phyloP scores from a whole-genome alignment of 2,797 vertebrate genomes.

The Uromys caudimaculatus region DNA sequence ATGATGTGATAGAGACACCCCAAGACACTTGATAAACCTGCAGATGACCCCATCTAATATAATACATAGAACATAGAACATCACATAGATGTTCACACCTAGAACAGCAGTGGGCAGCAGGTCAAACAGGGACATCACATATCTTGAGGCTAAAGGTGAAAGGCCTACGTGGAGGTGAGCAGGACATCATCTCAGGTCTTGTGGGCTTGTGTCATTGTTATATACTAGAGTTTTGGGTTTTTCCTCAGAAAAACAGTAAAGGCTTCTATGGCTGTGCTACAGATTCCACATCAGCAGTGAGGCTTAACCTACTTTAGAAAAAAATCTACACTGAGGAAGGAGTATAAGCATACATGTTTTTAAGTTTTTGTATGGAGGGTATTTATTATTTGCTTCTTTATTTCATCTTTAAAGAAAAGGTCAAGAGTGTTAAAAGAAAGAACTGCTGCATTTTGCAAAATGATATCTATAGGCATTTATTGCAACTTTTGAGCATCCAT shows the following conservation, averaged over 20 bases:
- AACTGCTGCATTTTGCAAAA: constrained; percentile 55
- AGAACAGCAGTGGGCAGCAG: not conserved
- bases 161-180: not conserved
- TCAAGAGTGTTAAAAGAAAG: constrained; percentile 38
- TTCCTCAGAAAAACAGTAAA: not conserved
- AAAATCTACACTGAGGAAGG: not conserved
- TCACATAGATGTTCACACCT: too few relatives aligned
- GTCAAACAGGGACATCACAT: accelerated
- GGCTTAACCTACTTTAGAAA: not conserved
- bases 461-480: not conserved
- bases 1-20: not conserved
- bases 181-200: not conserved
- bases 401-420: not conserved
- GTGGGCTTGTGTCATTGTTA: not conserved
- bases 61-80: too few relatives aligned
- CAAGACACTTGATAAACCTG: not conserved
- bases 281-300: not conserved
- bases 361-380: not conserved
- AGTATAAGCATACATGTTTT: not conserved
- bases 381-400: not conserved
- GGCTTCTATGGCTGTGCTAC: not conserved
- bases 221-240: not conserved
- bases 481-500: not conserved
- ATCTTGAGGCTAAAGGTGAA: not conserved
- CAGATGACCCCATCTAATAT: not conserved